Evolutionary conservation across 2,888 invertebrate species (phyloP), one percentile per base, ranked within the genome.

Genomic region (Campoplex capitator): DNA sequence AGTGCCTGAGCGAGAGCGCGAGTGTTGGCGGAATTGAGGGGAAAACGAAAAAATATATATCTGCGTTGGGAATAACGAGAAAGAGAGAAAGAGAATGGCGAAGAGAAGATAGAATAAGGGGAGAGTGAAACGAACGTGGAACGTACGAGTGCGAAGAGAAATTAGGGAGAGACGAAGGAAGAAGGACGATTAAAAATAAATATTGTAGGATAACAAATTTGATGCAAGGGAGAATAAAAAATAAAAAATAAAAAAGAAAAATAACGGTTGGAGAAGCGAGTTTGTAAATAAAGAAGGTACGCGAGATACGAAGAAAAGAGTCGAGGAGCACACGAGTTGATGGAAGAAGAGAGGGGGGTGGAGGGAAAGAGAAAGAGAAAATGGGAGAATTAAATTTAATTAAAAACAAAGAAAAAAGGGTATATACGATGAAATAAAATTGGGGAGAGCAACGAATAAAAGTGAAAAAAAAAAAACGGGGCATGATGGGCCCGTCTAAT

Each of bases 401-500:
- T 9, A 62, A 35, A 32, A 9, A 23, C 23, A n/a, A 65, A 51
- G n/a, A 38, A 18, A 35, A 32, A 80, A 70, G 42, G 73, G 13
- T 6, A 6, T 23, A 73, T 16, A 38, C 28, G 58, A 70, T 28
- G 13, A 45, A n/a, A 18, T 8, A 51, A 79, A 35, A 62, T 77
- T 65, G 23, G 80, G 42, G 42, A 38, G 75, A 84, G 74, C 67
- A 38, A 13, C 42, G 45, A 32, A 38, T 56, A 78, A 68, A 81
- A 76, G 58, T n/a, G 68, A 78, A 70, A 85, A 85, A 80, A 87
- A 62, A 23, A 23, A 23, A 23, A 62, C 16, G 89, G 89, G 89
- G 90, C 92, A 90, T 89, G 88, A 94, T 94, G 94, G 94, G 92
- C 92, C 92, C 91, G 89, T 90, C 89, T 92, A 91, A 91, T 91